Base-by-base conservation (phyloP, 1,140 invertebrate species). In the Papilio polyxenes region DNA sequence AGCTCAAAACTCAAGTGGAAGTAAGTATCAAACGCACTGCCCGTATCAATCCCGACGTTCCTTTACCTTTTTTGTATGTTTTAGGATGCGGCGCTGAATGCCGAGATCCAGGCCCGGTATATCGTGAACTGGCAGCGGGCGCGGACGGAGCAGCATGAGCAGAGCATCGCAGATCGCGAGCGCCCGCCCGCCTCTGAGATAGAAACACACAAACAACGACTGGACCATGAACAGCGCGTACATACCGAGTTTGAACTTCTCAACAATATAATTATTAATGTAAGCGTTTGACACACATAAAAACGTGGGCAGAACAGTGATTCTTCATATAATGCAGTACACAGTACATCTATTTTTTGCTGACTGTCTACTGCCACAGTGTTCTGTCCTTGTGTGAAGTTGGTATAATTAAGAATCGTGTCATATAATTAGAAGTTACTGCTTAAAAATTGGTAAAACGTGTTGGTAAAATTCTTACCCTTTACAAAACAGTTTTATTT, bases 201-300 rank as follows among this genome's bases (percentile, higher is more conserved):
- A 37, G 82, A 87, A 62, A n/a, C 80, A 10, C 88, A 86, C 49
- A 91, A 90, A 59, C 84, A 80, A 53, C 85, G 76, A 13, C 40
- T 40, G 6, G 91, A 92, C 8, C 85, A 89, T 13, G 91, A 92
- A 44, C 87, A 91, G 23, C 82, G 88, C 9, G 87, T 90, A 2
- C 91, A 92, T 31, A 79, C 82, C 0, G 91, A 92, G 83, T 85
- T 92, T 0, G 90, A 91, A 53, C 65, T 88, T 17, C 86, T 92
- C 7, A 84, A 85, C 37, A 89, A 83, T 65, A 90, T 92, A 37
- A 82, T 81, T 59, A 93, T 93, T 49, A 92, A 90, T 80, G 93
- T 94, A 87, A 80, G 51, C 10, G 23, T 31, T 31, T 31, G 23
- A 31, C 23, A 31, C 23, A 51, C 11, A 51, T 2, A 13, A 11